A percentile compares a stretch with the other conserved stretches of the same genome.
These are phyloP conservation scores for Meteorus colon DNA, from an alignment of 2,888 invertebrate genomes.

Conservation along the genomic window DNA sequence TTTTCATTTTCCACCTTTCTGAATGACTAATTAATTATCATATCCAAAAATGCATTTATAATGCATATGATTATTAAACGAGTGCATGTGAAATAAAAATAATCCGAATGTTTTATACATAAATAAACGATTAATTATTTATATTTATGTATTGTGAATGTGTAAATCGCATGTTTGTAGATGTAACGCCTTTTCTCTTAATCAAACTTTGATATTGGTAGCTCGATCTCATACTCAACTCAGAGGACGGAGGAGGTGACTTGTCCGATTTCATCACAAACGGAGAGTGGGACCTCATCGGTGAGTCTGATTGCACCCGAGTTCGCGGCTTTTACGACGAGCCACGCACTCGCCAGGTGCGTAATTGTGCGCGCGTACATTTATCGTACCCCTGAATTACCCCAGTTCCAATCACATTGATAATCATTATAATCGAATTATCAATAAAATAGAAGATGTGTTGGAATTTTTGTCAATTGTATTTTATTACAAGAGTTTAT, in stretches of 20 bases:
- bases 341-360: conserved; percentile 46
- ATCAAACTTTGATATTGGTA: conserved; percentile 75
- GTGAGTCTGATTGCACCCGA: conserved; percentile 77
- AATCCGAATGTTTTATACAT: not conserved
- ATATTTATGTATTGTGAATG: conserved; percentile 18
- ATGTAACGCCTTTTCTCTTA: conserved; percentile 63
- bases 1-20: not conserved
- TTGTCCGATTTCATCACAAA: conserved; percentile 98
- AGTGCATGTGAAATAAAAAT: not conserved
- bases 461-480: too few species aligned
- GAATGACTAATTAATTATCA: not conserved
- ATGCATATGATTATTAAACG: conserved; percentile 7
- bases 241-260: conserved; percentile 95
- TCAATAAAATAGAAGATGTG: too few species aligned
- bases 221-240: conserved; percentile 97
- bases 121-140: conserved; percentile 8
- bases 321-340: conserved; percentile 47
- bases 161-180: conserved; percentile 50
- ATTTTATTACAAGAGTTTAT: too few species aligned
- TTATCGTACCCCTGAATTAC: conserved; percentile 18
- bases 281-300: conserved; percentile 99
- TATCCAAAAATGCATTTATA: not conserved
- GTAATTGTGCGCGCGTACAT: conserved; percentile 42
- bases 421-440: too few species aligned
- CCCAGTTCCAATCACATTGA: not conserved